Evolutionary conservation across 2,113 vertebrate genomes (phyloP).

Genomic region (Tragelaphus buxtoni): DNA sequence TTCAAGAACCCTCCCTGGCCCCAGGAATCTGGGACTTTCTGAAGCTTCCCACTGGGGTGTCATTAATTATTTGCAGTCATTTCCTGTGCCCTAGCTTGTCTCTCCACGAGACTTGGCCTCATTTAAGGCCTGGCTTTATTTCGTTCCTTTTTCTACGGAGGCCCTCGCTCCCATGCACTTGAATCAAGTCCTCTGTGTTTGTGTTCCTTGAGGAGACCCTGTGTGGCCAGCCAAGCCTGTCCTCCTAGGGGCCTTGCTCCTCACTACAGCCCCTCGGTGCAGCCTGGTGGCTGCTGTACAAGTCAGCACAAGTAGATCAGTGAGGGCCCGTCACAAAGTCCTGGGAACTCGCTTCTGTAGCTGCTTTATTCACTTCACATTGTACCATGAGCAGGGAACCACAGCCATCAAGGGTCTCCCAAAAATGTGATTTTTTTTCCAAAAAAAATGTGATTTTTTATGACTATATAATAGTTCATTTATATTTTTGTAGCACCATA

Average conservation of each 20-base stretch:
- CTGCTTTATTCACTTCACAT: background rate
- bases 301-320: too few relatives aligned
- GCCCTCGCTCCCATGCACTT: background rate
- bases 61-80: background rate
- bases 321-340: background rate
- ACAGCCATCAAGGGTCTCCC: too few relatives aligned
- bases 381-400: background rate
- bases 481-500: background rate
- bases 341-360: background rate
- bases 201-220: background rate
- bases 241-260: background rate
- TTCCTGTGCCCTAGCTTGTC: background rate
- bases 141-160: background rate
- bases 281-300: background rate
- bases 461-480: background rate
- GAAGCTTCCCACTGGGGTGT: background rate
- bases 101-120: background rate
- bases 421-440: background rate
- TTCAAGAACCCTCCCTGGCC: fast-evolving
- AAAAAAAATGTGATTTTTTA: background rate
- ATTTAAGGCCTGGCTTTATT: background rate
- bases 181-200: background rate
- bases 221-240: background rate
- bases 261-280: background rate
- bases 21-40: background rate